Conservation (phyloP, 2,888 invertebrate genomes). For the Andrena bucephala region DNA sequence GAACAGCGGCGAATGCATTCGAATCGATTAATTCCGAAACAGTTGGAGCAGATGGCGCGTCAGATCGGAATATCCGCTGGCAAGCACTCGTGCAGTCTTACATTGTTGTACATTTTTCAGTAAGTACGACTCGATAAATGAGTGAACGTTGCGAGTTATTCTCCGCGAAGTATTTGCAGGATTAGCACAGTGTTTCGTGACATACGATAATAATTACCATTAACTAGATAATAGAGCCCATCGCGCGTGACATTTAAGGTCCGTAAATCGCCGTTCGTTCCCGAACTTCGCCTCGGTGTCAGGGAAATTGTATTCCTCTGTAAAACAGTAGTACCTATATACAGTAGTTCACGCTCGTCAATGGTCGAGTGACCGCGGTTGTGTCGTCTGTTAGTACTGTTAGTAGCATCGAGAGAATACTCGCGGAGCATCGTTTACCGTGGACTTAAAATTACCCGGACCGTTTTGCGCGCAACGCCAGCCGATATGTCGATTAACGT, state of each 20-base stretch:
- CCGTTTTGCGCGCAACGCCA: conserved; percentile 8
- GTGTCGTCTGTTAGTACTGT: conserved; percentile 1
- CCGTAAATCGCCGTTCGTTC: conserved; percentile 37
- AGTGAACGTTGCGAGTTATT: conserved; percentile 23
- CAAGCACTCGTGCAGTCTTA: conserved; percentile 29
- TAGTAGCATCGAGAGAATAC: neutral
- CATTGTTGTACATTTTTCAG: conserved; percentile 44
- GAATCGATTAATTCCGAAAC: conserved; percentile 22
- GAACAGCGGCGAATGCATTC: conserved; percentile 1
- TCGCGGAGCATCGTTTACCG: conserved; percentile 2
- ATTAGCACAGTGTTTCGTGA: conserved; percentile 15
- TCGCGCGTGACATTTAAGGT: conserved; percentile 29
- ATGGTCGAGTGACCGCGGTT: neutral
- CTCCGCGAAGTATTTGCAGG: conserved; percentile 12
- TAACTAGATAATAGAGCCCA: conserved; percentile 7
- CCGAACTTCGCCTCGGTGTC: conserved; percentile 24
- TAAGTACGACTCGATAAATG: conserved; percentile 38
- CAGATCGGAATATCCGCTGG: conserved; percentile 34
- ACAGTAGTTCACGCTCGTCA: conserved; percentile 2
- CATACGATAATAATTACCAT: conserved; percentile 33
- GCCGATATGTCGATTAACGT: conserved; percentile 53
- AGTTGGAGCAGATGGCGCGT: conserved; percentile 43
- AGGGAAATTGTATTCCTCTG: conserved; percentile 13
- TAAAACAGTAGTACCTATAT: conserved; percentile 7
- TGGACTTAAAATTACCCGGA: neutral